Evolutionary conservation across 2,113 vertebrate species (phyloP).

Genomic region (Alethe diademata): DNA sequence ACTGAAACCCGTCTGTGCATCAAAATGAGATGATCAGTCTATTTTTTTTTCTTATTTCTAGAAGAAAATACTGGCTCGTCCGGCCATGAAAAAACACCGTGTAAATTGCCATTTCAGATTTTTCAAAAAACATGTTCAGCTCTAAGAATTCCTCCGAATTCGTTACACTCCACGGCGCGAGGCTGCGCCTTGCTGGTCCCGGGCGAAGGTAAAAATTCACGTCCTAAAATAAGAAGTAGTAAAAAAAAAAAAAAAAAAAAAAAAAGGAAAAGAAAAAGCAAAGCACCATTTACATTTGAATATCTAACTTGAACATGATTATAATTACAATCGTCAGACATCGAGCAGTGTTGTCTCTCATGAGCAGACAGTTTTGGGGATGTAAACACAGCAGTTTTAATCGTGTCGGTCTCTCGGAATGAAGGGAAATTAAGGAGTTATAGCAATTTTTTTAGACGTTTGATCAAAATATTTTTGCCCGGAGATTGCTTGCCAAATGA

Average conservation of each 20-base stretch:
- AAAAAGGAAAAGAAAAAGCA: background rate
- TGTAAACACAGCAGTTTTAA: constrained; percentile 20
- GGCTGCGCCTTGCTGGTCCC: background rate
- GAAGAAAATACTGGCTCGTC: background rate
- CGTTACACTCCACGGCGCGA: background rate
- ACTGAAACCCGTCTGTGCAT: background rate
- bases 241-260: background rate
- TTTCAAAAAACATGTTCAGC: background rate
- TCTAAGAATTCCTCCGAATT: constrained; percentile 46
- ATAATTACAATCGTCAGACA: constrained; percentile 21
- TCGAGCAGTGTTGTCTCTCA: background rate
- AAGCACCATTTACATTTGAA: constrained; percentile 51
- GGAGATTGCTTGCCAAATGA: background rate
- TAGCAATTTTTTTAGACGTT: constrained; percentile 1
- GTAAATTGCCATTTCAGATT: constrained; percentile 3
- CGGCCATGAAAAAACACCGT: background rate
- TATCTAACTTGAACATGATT: constrained; percentile 27
- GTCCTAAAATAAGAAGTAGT: background rate
- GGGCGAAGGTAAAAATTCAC: background rate
- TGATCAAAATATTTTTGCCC: constrained; percentile 50
- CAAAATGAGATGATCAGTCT: background rate
- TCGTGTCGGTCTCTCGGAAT: background rate
- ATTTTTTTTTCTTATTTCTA: background rate
- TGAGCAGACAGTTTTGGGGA: background rate
- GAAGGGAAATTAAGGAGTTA: constrained; percentile 17